Percentiles rank a stretch among this genome's conserved stretches.
phyloP scores from a whole-genome alignment of 1,140 invertebrate species.

The Physella acuta region DNA sequence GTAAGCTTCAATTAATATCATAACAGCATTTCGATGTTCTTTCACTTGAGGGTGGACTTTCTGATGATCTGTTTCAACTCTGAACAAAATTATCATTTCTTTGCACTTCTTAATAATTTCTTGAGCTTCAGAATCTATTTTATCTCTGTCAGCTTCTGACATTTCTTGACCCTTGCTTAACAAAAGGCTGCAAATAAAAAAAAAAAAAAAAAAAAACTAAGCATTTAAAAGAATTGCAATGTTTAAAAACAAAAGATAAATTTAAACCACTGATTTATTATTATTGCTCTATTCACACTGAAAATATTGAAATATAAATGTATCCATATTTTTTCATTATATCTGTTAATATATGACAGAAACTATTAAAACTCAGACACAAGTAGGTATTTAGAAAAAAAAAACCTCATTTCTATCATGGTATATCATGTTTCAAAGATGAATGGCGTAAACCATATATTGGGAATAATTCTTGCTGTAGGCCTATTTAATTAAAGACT shows the following conservation, averaged over 20 bases:
- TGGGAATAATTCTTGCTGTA: no score
- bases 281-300: neutral
- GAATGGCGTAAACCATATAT: no score
- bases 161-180: constrained; percentile 68
- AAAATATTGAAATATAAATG: no score
- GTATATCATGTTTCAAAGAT: no score
- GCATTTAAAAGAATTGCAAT: constrained; percentile 8
- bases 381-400: no score
- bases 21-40: constrained; percentile 76
- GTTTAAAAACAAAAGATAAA: neutral
- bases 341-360: no score
- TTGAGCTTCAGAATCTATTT: constrained; percentile 82
- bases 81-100: constrained; percentile 74
- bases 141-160: constrained; percentile 78
- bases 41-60: constrained; percentile 68
- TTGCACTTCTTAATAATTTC: constrained; percentile 81
- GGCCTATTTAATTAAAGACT: no score
- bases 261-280: neutral
- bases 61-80: constrained; percentile 63
- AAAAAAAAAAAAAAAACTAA: neutral
- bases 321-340: no score
- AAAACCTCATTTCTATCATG: no score
- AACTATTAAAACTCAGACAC: no score
- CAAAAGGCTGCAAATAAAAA: constrained; percentile 38
- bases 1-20: constrained; percentile 77